Evolutionary conservation across 2,113 vertebrate species (phyloP).

Genomic region (Diphyllodes magnificus): DNA sequence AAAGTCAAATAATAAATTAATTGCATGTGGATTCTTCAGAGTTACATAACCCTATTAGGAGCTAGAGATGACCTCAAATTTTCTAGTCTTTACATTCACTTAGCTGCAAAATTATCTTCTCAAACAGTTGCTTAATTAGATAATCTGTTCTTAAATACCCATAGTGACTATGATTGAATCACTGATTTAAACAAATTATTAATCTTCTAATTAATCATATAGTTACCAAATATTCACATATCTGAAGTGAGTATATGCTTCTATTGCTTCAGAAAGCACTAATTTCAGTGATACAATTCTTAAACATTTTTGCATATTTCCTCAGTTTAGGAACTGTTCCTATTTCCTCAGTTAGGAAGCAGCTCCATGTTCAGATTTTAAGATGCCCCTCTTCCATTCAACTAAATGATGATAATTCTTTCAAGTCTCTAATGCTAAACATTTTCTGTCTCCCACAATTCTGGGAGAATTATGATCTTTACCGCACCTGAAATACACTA

Average conservation of each 20-base stretch:
- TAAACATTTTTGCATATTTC: background rate
- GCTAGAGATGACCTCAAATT: slow-evolving; percentile 3
- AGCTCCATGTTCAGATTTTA: background rate
- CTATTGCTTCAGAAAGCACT: background rate
- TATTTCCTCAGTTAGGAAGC: background rate
- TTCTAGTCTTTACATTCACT: background rate
- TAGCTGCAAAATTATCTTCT: slow-evolving; percentile 36
- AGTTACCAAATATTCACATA: slow-evolving; percentile 19
- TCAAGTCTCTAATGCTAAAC: background rate
- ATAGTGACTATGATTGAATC: background rate
- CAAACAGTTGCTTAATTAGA: slow-evolving; percentile 5
- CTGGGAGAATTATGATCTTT: background rate
- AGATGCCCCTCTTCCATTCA: background rate
- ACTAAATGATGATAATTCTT: background rate
- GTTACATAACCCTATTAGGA: background rate
- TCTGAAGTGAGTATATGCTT: background rate
- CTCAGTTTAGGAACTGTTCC: background rate
- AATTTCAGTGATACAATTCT: background rate
- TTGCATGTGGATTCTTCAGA: background rate
- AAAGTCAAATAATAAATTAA: background rate
- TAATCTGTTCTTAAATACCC: slow-evolving; percentile 1
- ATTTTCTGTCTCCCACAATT: background rate
- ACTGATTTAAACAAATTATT: slow-evolving; percentile 17
- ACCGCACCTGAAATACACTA: background rate
- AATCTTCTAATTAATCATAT: background rate